Percentiles rank a stretch among this genome's conserved stretches.
Conservation (phyloP, 2,888 invertebrate genomes). For the Netelia inedita region DNA sequence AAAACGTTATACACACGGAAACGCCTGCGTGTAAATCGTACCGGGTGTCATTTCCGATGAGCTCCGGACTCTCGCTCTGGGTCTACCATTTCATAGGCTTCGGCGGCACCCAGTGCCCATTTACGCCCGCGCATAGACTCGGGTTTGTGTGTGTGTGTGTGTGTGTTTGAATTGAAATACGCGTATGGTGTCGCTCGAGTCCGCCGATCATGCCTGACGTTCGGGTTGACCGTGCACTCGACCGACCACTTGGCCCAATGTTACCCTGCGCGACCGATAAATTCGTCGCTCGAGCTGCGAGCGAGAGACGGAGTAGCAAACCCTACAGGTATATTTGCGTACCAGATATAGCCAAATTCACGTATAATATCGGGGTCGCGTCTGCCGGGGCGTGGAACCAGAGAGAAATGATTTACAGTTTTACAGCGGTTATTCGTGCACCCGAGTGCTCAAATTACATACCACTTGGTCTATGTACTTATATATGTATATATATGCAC, state of each 20-base stretch:
- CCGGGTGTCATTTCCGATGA: slow-evolving; percentile 65
- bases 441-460: slow-evolving; percentile 65
- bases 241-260: slow-evolving; percentile 54
- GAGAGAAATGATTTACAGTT: slow-evolving; percentile 68
- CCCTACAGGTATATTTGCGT: slow-evolving; percentile 15
- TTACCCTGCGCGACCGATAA: slow-evolving; percentile 42
- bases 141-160: not conserved
- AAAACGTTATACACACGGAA: slow-evolving; percentile 31
- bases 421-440: slow-evolving; percentile 64
- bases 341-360: slow-evolving; percentile 32
- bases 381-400: slow-evolving; percentile 55
- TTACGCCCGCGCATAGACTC: not conserved
- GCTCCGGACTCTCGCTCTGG: slow-evolving; percentile 17
- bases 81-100: slow-evolving; percentile 57
- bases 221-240: slow-evolving; percentile 55
- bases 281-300: slow-evolving; percentile 34
- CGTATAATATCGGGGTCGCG: slow-evolving; percentile 48
- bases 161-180: not conserved
- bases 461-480: slow-evolving; percentile 48
- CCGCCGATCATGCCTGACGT: slow-evolving; percentile 49
- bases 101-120: slow-evolving; percentile 45
- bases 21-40: slow-evolving; percentile 54
- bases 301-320: slow-evolving; percentile 5
- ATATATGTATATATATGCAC: slow-evolving; percentile 28
- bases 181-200: not conserved